Conservation (phyloP, 2,113 vertebrate genomes). For the Ivindomyrus marchei region DNA sequence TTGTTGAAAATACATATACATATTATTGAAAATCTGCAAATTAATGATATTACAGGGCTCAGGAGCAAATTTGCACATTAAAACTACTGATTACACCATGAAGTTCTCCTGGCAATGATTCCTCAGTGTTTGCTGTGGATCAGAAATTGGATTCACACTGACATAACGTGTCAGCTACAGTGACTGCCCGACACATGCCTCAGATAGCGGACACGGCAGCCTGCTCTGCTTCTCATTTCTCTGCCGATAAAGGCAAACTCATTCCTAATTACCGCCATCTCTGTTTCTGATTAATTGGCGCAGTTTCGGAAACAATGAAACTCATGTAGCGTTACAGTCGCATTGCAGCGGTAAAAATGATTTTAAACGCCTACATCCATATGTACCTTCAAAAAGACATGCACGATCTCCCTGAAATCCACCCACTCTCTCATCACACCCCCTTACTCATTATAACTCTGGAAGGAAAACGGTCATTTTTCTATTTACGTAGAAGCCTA, state of each 20-base stretch:
- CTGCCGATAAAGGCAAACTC: not conserved
- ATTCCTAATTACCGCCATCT: not conserved
- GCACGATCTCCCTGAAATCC: conserved; percentile 7
- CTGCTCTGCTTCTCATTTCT: not conserved
- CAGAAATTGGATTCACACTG: not conserved
- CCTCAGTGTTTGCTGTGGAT: not conserved
- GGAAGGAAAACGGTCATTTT: conserved; percentile 35
- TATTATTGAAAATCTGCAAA: not conserved
- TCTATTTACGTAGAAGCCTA: not conserved
- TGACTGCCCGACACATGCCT: not conserved
- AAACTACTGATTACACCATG: not conserved
- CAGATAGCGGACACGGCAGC: not conserved
- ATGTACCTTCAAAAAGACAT: conserved; percentile 3
- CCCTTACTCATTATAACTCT: conserved; percentile 28
- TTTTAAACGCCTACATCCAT: conserved; percentile 22
- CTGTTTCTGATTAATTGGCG: not conserved
- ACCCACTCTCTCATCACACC: conserved; percentile 27
- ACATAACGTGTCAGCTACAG: not conserved
- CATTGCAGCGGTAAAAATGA: conserved; percentile 8
- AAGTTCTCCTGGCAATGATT: not conserved
- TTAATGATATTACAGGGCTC: not conserved
- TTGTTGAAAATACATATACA: not conserved
- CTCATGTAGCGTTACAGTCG: conserved; percentile 24
- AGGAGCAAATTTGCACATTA: not conserved
- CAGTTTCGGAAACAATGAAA: conserved; percentile 9